phyloP scores from a whole-genome alignment of 2,888 invertebrate genomes.

The Danaus chrysippus region DNA sequence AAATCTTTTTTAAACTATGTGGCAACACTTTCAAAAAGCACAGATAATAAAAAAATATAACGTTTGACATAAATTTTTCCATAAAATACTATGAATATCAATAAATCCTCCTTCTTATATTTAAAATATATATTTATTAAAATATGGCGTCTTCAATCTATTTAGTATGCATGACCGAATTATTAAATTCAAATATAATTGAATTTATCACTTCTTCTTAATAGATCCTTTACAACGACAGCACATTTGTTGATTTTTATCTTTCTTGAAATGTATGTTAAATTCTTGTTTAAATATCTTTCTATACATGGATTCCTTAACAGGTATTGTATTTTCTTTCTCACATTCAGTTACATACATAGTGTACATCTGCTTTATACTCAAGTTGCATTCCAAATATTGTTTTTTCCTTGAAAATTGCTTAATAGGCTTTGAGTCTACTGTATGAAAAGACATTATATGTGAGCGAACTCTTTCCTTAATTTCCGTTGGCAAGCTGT shows the following conservation, averaged over 20 bases:
- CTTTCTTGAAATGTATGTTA: constrained; percentile 61
- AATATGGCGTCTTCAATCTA: neutral
- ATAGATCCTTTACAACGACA: constrained; percentile 61
- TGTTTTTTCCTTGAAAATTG: constrained; percentile 64
- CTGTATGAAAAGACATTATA: constrained; percentile 55
- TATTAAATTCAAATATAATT: neutral
- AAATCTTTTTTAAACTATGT: too few species aligned
- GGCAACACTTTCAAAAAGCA: too few species aligned
- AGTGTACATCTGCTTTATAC: constrained; percentile 63
- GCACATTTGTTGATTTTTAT: constrained; percentile 56
- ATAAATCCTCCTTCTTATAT: too few species aligned
- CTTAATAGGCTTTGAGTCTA: constrained; percentile 56
- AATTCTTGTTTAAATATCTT: constrained; percentile 68
- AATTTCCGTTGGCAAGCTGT: constrained; percentile 53
- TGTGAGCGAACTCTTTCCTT: constrained; percentile 65
- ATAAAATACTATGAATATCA: too few species aligned
- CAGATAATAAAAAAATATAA: too few species aligned
- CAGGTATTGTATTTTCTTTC: constrained; percentile 48
- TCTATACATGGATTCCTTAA: constrained; percentile 72
- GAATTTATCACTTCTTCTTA: constrained; percentile 50
- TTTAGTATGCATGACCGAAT: neutral
- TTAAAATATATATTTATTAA: neutral
- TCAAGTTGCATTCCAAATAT: constrained; percentile 54
- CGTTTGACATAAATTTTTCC: too few species aligned
- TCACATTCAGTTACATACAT: constrained; percentile 58